Conservation (phyloP, 2,797 vertebrate species). For the Leptodactylus fallax region DNA sequence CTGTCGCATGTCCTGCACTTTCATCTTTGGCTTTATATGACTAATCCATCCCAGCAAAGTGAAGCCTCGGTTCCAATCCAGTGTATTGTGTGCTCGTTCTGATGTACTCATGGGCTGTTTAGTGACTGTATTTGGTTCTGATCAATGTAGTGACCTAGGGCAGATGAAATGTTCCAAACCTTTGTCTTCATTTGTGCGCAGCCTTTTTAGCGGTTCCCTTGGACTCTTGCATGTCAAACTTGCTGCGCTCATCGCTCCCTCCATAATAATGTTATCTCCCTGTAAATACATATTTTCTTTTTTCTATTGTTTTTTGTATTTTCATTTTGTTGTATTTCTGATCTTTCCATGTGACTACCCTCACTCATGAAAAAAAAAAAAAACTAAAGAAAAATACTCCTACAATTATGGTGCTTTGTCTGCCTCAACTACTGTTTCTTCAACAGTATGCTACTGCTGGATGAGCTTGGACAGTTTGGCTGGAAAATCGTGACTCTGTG, state of each 20-base stretch:
- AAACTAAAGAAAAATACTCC: constrained; percentile 52
- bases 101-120: constrained; percentile 69
- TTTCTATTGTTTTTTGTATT: constrained; percentile 79
- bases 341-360: constrained; percentile 71
- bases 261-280: constrained; percentile 80
- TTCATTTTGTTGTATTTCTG: constrained; percentile 80
- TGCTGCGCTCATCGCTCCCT: constrained; percentile 78
- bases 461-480: neutral
- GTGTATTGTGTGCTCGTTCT: constrained; percentile 72
- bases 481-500: too few species aligned
- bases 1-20: constrained; percentile 80
- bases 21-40: constrained; percentile 76
- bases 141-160: constrained; percentile 78
- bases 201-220: constrained; percentile 73
- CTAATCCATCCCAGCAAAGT: constrained; percentile 67
- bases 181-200: constrained; percentile 65
- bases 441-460: neutral
- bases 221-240: constrained; percentile 81
- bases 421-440: constrained; percentile 29
- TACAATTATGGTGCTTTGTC: constrained; percentile 48
- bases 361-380: constrained; percentile 67
- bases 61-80: constrained; percentile 70
- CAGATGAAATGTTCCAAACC: constrained; percentile 68
- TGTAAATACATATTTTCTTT: constrained; percentile 88
- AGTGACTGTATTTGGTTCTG: constrained; percentile 73